Evolutionary conservation across 2,797 vertebrate species (phyloP), one percentile per base, ranked within the genome.

Genomic region (Lithobates sylvaticus): DNA sequence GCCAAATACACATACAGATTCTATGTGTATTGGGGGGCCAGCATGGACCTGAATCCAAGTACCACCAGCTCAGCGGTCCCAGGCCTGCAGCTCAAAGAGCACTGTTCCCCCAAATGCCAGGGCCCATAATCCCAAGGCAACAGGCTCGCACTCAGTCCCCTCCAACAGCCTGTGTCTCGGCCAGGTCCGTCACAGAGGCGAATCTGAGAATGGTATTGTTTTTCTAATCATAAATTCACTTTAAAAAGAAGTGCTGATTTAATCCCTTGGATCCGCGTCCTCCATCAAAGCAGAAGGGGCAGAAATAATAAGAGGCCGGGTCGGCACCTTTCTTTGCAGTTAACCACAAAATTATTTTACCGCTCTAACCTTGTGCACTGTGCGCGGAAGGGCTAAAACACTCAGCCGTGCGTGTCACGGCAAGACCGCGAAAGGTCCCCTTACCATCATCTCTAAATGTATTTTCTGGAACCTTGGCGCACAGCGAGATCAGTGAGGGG

Each of bases 321-420:
- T 86, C 70, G 23, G 42, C 54, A 82, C 73, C 79, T 76, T 65
- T 29, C 26, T 54, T 50, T 34, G 68, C 67, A 65, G 65, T 82
- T 86, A 78, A 82, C 85, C 74, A 18, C 79, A 65, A 61, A 86
- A 77, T 86, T 77, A 82, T 81, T 86, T 77, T 64, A 86, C 71
- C 26, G 73, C 34, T 61, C 80, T 82, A 78, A 78, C 80, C 74
- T 78, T 26, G n/a, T 68, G 75, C 75, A 34, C 80, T 18, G 69
- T 67, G 54, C 10, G 6, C 1, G 8, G 54, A 78, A 70, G 29
- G 75, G 67, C 81, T 72, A 78, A 73, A 81, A 71, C 78, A 81
- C 78, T 54, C 67, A 81, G 78, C 54, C 29, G 79, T 61, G 26
- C 32, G 44, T 69, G 75, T 79, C 70, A 54, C 50, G 54, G 65